Evolutionary conservation across 2,113 vertebrate species (phyloP).

Genomic region (Trichomycterus rosablanca): DNA sequence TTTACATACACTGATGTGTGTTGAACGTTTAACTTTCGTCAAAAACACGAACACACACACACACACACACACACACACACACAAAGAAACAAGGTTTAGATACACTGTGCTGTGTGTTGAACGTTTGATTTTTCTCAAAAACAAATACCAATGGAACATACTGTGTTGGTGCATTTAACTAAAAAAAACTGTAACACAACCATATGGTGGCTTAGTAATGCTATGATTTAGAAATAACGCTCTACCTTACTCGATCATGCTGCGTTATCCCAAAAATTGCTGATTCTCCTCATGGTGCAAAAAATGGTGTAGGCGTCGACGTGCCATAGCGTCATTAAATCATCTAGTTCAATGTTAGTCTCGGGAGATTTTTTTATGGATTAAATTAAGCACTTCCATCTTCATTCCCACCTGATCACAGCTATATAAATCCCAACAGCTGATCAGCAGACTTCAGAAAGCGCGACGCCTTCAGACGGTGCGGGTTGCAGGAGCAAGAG

Average conservation of each 20-base stretch:
- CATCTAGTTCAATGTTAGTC: constrained; percentile 61
- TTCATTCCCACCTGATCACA: constrained; percentile 63
- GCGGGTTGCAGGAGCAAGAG: constrained; percentile 17
- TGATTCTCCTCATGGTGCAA: constrained; percentile 6
- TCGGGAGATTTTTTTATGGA: constrained; percentile 70
- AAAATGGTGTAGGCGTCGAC: constrained; percentile 54
- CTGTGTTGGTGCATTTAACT: too few relatives aligned
- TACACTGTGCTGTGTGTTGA: too few relatives aligned
- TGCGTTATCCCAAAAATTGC: constrained; percentile 8
- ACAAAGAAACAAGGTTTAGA: too few relatives aligned
- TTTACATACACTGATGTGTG: too few relatives aligned
- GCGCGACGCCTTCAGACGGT: constrained; percentile 58
- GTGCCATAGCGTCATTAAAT: constrained; percentile 64
- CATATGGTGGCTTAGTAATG: too few relatives aligned
- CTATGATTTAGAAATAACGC: too few relatives aligned
- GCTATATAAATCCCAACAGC: constrained; percentile 77
- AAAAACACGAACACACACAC: too few relatives aligned
- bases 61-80: too few relatives aligned
- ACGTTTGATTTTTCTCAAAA: too few relatives aligned
- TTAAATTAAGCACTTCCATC: constrained; percentile 71
- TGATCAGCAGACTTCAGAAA: constrained; percentile 71
- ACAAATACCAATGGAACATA: too few relatives aligned
- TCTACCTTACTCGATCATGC: not conserved
- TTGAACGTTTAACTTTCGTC: too few relatives aligned
- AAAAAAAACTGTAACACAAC: too few relatives aligned